Evolutionary conservation across 1,140 invertebrate species (phyloP).

Genomic region (Drosophila repletoides): DNA sequence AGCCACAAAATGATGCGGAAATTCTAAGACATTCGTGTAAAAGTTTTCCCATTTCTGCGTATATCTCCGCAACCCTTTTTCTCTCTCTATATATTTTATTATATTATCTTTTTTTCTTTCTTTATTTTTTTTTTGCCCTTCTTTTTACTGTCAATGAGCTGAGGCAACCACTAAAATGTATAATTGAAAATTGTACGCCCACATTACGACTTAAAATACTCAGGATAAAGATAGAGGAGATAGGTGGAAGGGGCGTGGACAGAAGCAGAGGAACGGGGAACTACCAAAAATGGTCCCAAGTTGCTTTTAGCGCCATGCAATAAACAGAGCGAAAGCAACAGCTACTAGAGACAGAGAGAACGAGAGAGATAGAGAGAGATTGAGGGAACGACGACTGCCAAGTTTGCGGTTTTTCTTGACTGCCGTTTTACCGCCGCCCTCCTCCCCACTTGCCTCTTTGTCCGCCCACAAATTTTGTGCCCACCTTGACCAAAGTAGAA

Average conservation of each 20-base stretch:
- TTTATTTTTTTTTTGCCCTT: not conserved
- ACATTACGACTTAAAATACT: slow-evolving; percentile 53
- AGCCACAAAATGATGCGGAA: slow-evolving; percentile 14
- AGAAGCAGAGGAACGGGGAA: not conserved
- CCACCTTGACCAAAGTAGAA: slow-evolving; percentile 64
- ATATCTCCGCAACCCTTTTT: slow-evolving; percentile 37
- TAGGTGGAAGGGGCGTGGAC: not conserved
- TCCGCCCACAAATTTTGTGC: slow-evolving; percentile 11
- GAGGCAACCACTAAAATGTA: slow-evolving; percentile 68
- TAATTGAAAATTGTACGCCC: slow-evolving; percentile 75
- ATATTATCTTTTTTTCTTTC: slow-evolving; percentile 6
- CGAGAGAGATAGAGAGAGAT: not conserved
- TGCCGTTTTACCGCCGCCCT: slow-evolving; percentile 10
- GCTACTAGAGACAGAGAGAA: slow-evolving; percentile 1
- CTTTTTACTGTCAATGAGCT: slow-evolving; percentile 58
- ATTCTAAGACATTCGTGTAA: slow-evolving; percentile 12
- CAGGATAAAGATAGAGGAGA: slow-evolving; percentile 8
- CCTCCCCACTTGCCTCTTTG: not conserved
- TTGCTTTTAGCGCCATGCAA: slow-evolving; percentile 73
- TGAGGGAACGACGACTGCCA: slow-evolving; percentile 30
- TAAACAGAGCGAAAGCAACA: slow-evolving; percentile 63
- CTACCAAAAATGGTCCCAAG: slow-evolving; percentile 55
- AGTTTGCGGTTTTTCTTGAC: slow-evolving; percentile 63
- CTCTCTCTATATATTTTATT: slow-evolving; percentile 1
- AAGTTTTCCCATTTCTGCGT: slow-evolving; percentile 65